These are phyloP conservation scores for Chionomys nivalis DNA, from an alignment of 2,113 vertebrate genomes.

Conservation along the genomic window DNA sequence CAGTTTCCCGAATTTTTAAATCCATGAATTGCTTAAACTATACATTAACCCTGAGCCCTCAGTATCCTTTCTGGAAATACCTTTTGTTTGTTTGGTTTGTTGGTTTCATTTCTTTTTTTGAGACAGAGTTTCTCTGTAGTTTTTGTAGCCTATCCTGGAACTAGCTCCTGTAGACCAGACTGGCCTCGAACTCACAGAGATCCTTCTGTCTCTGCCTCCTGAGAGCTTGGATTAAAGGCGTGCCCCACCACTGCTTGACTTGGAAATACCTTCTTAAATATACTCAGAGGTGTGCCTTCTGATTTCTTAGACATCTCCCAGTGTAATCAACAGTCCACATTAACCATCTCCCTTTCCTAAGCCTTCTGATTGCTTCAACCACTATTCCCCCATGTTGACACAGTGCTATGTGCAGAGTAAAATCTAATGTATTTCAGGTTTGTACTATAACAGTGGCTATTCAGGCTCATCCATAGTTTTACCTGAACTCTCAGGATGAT, in stretches of 20 bases:
- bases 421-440: neutral
- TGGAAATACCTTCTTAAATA: neutral
- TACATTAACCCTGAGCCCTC: neutral
- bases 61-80: neutral
- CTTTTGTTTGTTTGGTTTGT: too few species aligned
- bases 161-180: too few species aligned
- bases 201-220: too few species aligned
- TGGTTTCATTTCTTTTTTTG: too few species aligned
- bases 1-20: too few species aligned
- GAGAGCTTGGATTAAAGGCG: too few species aligned
- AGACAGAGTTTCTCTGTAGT: too few species aligned
- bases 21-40: neutral
- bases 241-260: too few species aligned
- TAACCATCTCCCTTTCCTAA: neutral
- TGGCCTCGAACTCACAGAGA: too few species aligned
- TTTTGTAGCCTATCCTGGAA: too few species aligned
- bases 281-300: neutral
- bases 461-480: neutral
- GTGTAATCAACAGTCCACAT: neutral
- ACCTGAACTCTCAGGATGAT: neutral
- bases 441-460: neutral
- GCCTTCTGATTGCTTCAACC: neutral
- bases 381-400: neutral
- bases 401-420: neutral
- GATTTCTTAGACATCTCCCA: neutral